Percentiles rank a stretch among this genome's conserved stretches.
Conservation (phyloP, 2,797 vertebrate genomes). For the Trematomus bernacchii region DNA sequence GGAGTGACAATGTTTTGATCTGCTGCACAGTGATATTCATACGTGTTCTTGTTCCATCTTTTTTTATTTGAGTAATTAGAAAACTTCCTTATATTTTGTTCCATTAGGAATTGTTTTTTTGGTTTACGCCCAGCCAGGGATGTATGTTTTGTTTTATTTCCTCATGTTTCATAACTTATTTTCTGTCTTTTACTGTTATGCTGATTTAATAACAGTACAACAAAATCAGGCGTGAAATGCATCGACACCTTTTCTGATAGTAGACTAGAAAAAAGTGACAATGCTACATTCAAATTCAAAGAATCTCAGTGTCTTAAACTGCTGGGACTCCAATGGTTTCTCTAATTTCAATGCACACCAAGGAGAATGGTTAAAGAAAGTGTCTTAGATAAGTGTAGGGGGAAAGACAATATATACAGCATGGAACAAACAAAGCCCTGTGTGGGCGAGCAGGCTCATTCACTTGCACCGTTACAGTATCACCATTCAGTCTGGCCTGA, state of each 20-base stretch:
- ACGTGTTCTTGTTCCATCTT: neutral
- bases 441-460: slow-evolving; percentile 33
- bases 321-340: neutral
- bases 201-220: neutral
- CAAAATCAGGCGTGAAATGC: neutral
- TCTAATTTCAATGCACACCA: neutral
- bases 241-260: neutral
- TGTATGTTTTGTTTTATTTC: neutral
- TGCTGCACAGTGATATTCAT: neutral
- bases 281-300: slow-evolving; percentile 12
- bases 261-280: neutral
- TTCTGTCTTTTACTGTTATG: neutral
- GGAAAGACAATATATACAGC: slow-evolving; percentile 31
- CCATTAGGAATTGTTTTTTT: neutral
- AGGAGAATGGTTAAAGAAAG: slow-evolving; percentile 8
- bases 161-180: neutral
- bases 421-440: slow-evolving; percentile 37
- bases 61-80: neutral
- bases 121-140: neutral
- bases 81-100: neutral
- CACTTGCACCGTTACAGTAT: slow-evolving; percentile 44
- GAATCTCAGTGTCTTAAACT: neutral
- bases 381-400: neutral
- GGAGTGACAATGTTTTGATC: neutral
- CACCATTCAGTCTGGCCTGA: slow-evolving; percentile 53